phyloP scores from a whole-genome alignment of 2,888 invertebrate genomes.

The Protula sp. region DNA sequence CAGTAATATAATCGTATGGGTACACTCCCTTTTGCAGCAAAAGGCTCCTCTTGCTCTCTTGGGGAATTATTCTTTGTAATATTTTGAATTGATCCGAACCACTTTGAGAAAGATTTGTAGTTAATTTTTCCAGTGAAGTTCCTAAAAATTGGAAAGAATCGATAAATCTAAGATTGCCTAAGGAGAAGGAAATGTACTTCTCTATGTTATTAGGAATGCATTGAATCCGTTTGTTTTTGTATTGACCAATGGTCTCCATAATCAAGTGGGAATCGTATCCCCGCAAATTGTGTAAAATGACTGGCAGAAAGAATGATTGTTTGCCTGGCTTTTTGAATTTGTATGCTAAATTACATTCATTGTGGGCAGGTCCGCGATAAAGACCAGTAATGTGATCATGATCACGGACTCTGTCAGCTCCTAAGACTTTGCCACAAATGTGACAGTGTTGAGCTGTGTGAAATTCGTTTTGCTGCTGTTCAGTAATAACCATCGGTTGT shows the following conservation, averaged over 20 bases:
- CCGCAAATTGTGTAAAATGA: constrained; percentile 12
- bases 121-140: neutral
- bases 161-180: no score
- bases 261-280: constrained; percentile 16
- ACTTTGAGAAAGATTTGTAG: no score
- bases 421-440: neutral
- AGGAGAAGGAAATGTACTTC: no score
- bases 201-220: constrained; percentile 14
- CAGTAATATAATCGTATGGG: constrained; percentile 5
- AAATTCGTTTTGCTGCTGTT: neutral
- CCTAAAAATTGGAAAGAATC: neutral
- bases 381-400: constrained; percentile 15
- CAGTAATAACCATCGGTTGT: neutral
- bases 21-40: constrained; percentile 7
- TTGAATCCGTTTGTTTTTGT: constrained; percentile 13
- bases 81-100: no score
- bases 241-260: constrained; percentile 10
- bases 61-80: no score
- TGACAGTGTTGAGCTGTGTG: neutral
- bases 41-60: no score
- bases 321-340: no score
- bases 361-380: constrained; percentile 18
- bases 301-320: no score
- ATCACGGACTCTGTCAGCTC: constrained; percentile 4
- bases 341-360: constrained; percentile 6